Percentiles rank a stretch among this genome's conserved stretches.
phyloP scores from a whole-genome alignment of 2,888 invertebrate genomes.

The Sylvicola cinctus region DNA sequence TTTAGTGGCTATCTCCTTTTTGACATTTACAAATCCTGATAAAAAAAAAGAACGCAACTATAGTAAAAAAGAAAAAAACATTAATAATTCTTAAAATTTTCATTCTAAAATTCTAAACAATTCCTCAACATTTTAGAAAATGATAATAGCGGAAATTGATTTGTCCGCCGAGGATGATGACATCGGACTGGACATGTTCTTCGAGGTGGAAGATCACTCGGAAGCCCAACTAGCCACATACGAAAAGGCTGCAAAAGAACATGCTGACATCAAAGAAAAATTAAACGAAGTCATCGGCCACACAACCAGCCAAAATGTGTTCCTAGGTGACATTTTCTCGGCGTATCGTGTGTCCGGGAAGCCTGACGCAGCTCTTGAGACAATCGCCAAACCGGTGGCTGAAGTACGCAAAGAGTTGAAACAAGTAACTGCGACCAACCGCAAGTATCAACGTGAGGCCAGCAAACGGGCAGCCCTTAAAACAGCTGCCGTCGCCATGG shows the following conservation, averaged over 20 bases:
- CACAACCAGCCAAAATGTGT: conserved; percentile 40
- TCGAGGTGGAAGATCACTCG: conserved; percentile 49
- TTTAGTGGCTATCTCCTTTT: too few species aligned
- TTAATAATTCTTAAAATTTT: background rate
- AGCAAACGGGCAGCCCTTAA: conserved; percentile 1
- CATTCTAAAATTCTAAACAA: background rate
- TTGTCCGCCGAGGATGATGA: background rate
- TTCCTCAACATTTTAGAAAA: background rate
- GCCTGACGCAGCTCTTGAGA: conserved; percentile 12
- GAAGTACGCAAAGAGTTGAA: conserved; percentile 11
- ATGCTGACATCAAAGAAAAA: conserved; percentile 38
- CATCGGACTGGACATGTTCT: conserved; percentile 29
- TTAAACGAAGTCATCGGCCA: conserved; percentile 35
- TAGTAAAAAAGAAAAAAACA: too few species aligned
- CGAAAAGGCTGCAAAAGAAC: conserved; percentile 42
- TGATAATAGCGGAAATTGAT: background rate
- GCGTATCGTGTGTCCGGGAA: conserved; percentile 39
- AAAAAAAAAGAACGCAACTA: too few species aligned
- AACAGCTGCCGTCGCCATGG: background rate
- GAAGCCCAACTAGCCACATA: conserved; percentile 44
- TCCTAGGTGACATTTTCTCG: conserved; percentile 41
- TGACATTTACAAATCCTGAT: too few species aligned
- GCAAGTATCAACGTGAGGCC: conserved; percentile 1
- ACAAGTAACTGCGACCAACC: conserved; percentile 8
- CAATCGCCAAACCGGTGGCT: conserved; percentile 10